Evolutionary conservation across 2,888 invertebrate genomes (phyloP), one percentile per base, ranked within the genome.

Genomic region (Dorcus hopei): DNA sequence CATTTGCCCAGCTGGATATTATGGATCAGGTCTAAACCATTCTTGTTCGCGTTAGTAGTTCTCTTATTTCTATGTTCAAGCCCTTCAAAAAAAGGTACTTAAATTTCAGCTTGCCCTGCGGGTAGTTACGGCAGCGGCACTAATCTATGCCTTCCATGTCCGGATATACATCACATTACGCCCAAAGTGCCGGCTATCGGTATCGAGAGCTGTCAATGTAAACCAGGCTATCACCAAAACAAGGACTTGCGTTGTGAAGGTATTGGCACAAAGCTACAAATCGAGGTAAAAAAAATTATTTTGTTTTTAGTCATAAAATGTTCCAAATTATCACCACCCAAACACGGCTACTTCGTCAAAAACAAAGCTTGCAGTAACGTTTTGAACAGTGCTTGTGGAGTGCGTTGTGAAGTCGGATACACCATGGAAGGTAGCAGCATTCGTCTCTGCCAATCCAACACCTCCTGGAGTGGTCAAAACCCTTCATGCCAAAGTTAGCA

Each of bases 341-440:
- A 81, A 52, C 82, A 87, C 71, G 89, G 88, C 3, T 87, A 87
- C 72, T 85, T 88, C 69, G 86, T 88, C 2, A 85, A 85, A 65
- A 77, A 76, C 49, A 80, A 80, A 41, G 79, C 80, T 33, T 88
- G 88, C 71, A 82, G 80, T 58, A 86, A 85, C 67, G 86, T 86
- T 5, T 79, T 87, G 50, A 86, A 88, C 70, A 86, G 87, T n/a
- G 88, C 87, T 0, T 89, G 88, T 73, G 88, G 88, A 0, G 79
- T 87, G 6, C 78, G 86, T 45, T 89, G 89, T 70, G 81, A 83
- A 67, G 83, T 86, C 26, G 88, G 89, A 1, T 89, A 85, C 72
- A 73, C 72, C 52, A 65, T 79, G 33, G 70, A 68, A 38, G 79
- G 79, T 8, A 77, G 70, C 64, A 84, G 83, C 65, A 83, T 88